Conservation (phyloP, 2,888 invertebrate species). For the Tromatobia lineatoria region DNA sequence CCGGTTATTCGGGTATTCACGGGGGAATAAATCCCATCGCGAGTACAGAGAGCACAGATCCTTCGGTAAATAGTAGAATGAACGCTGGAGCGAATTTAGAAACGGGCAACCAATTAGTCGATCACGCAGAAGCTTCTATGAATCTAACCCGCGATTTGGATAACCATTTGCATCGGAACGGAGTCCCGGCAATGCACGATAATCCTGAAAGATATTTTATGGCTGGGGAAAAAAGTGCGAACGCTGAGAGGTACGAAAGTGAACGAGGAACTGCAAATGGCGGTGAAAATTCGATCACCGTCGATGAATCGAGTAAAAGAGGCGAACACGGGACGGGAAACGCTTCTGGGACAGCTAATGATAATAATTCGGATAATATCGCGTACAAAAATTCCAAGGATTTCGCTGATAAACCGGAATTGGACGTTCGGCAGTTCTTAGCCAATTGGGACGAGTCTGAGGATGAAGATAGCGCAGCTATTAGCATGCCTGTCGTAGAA, state of each 20-base stretch:
- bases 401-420: slow-evolving; percentile 81
- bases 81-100: slow-evolving; percentile 52
- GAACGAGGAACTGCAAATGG: slow-evolving; percentile 56
- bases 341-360: slow-evolving; percentile 25
- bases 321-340: slow-evolving; percentile 45
- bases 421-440: slow-evolving; percentile 84
- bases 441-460: slow-evolving; percentile 84
- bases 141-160: slow-evolving; percentile 64
- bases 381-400: slow-evolving; percentile 72
- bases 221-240: slow-evolving; percentile 47
- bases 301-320: slow-evolving; percentile 41
- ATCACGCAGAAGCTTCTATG: slow-evolving; percentile 69
- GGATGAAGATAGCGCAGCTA: slow-evolving; percentile 80
- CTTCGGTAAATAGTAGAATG: neutral
- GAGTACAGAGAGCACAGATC: slow-evolving; percentile 20
- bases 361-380: neutral
- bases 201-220: slow-evolving; percentile 67
- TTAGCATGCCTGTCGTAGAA: neutral
- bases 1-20: slow-evolving; percentile 72
- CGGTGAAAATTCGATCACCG: slow-evolving; percentile 59
- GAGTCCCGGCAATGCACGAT: slow-evolving; percentile 42
- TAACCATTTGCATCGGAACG: slow-evolving; percentile 2
- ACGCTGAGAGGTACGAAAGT: slow-evolving; percentile 62
- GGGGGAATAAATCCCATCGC: slow-evolving; percentile 47
- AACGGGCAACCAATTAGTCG: slow-evolving; percentile 60